Evolutionary conservation across 1,140 invertebrate genomes (phyloP).

Genomic region (Zaprionus gabonicus): DNA sequence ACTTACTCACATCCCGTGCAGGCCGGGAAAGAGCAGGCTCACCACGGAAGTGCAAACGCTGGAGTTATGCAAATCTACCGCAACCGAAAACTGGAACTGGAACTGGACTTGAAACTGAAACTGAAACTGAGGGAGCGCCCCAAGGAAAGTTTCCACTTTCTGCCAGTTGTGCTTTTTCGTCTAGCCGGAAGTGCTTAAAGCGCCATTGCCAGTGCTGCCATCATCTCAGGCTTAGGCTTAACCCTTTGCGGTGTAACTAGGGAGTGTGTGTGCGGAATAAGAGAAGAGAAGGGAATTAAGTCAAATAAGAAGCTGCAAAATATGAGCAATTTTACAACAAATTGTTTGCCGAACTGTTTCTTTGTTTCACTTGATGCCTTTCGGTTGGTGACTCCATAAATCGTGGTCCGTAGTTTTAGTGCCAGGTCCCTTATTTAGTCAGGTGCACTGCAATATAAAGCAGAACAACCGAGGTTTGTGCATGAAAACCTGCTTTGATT

Average conservation of each 20-base stretch:
- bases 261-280: background rate
- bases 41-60: conserved; percentile 48
- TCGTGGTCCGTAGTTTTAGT: conserved; percentile 52
- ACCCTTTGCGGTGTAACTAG: background rate
- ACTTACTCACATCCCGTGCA: background rate
- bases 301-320: conserved; percentile 47
- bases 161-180: conserved; percentile 42
- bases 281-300: background rate
- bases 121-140: background rate
- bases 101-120: background rate
- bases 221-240: conserved; percentile 37
- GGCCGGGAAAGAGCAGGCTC: background rate
- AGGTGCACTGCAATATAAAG: conserved; percentile 19
- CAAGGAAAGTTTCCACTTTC: conserved; percentile 63
- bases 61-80: conserved; percentile 62
- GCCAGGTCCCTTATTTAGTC: conserved; percentile 39
- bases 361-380: conserved; percentile 19
- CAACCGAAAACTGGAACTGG: conserved; percentile 23
- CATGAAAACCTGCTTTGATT: too few relatives aligned
- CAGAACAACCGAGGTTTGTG: too few relatives aligned
- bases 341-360: conserved; percentile 40
- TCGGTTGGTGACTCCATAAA: conserved; percentile 32
- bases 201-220: conserved; percentile 26
- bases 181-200: conserved; percentile 63
- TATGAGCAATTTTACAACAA: conserved; percentile 47